phyloP scores from a whole-genome alignment of 2,113 vertebrate species.

The Pseudorectes ferrugineus region DNA sequence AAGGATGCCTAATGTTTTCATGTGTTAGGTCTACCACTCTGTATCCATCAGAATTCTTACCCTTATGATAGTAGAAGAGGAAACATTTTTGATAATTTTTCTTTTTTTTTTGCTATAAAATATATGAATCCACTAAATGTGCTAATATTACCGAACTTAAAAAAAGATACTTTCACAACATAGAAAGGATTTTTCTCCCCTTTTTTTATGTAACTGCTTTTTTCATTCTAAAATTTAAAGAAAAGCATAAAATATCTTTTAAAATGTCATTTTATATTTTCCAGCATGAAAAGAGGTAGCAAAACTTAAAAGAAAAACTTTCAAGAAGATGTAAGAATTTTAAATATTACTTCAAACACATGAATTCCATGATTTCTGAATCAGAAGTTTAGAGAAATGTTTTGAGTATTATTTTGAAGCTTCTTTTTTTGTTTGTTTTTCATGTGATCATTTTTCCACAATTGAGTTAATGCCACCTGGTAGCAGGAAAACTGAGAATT shows the following conservation, averaged over 20 bases:
- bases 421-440: not conserved
- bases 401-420: not conserved
- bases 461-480: not conserved
- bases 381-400: not conserved
- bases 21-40: not conserved
- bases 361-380: not conserved
- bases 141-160: not conserved
- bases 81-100: not conserved
- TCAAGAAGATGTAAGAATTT: not conserved
- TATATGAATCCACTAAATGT: not conserved
- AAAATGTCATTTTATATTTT: not conserved
- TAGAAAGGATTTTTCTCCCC: accelerated
- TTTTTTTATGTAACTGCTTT: not conserved
- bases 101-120: not conserved
- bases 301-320: not conserved
- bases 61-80: not conserved
- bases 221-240: not conserved
- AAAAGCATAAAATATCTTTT: not conserved
- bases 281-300: not conserved
- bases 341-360: not conserved
- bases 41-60: not conserved
- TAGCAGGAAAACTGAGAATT: not conserved
- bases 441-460: not conserved
- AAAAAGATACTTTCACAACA: not conserved
- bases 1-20: not conserved